Evolutionary conservation across 1,140 invertebrate genomes (phyloP).

Genomic region (Procambarus virginalis): DNA sequence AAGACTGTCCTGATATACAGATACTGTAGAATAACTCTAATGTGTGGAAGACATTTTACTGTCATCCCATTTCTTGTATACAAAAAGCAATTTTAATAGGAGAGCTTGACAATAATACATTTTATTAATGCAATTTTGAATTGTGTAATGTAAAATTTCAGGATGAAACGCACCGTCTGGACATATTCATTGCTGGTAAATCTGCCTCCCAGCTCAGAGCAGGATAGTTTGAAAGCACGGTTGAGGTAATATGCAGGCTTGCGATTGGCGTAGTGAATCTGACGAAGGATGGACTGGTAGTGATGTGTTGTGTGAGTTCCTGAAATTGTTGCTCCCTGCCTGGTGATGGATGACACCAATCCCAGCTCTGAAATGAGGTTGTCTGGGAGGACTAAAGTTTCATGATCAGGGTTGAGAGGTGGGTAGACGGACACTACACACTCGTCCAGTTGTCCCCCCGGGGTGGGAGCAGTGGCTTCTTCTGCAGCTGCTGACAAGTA

Average conservation of each 20-base stretch:
- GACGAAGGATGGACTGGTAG: conserved; percentile 85
- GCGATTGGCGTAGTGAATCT: conserved; percentile 93
- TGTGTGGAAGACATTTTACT: too few relatives aligned
- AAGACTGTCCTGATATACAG: too few relatives aligned
- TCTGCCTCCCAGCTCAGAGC: conserved; percentile 92
- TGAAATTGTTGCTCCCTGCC: conserved; percentile 87
- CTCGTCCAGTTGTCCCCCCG: conserved; percentile 83
- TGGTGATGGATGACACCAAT: conserved; percentile 85
- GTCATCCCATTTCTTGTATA: too few relatives aligned
- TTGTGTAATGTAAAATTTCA: too few relatives aligned
- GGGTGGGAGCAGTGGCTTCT: conserved; percentile 69
- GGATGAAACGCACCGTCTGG: conserved; percentile 83
- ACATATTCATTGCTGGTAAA: conserved; percentile 96
- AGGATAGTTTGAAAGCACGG: conserved; percentile 93
- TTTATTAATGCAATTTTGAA: too few relatives aligned
- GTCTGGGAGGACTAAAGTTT: conserved; percentile 86
- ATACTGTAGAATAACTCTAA: too few relatives aligned
- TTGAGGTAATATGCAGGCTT: conserved; percentile 96
- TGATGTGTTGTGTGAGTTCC: conserved; percentile 90
- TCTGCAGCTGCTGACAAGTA: conserved; percentile 68
- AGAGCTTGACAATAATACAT: too few relatives aligned
- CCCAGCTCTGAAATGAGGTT: conserved; percentile 83
- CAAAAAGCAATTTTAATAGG: too few relatives aligned
- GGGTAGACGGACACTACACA: conserved; percentile 94
- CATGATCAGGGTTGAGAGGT: conserved; percentile 94